These are phyloP conservation scores for Gymnocypris eckloni DNA, from an alignment of 2,797 vertebrate genomes.

Conservation along the genomic window DNA sequence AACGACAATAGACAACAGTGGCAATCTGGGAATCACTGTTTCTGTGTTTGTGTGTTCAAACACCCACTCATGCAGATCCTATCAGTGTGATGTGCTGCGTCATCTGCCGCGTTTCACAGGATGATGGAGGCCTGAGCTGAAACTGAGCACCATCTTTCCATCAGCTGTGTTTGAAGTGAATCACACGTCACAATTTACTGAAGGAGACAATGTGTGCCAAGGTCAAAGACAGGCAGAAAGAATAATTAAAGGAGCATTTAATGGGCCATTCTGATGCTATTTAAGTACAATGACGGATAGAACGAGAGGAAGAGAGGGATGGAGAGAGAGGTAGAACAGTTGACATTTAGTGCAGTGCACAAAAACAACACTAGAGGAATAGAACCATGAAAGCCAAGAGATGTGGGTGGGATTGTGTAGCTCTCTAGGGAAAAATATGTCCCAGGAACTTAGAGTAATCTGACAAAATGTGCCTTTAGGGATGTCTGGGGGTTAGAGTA, in stretches of 20 bases:
- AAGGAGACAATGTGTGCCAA: constrained; percentile 60
- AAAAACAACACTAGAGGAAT: neutral
- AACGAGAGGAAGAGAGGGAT: constrained; percentile 5
- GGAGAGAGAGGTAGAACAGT: neutral
- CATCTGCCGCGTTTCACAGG: neutral
- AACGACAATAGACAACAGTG: neutral
- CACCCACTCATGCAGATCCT: constrained; percentile 9
- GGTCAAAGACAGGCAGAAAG: constrained; percentile 53
- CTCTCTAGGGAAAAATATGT: neutral
- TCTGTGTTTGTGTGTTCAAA: constrained; percentile 22
- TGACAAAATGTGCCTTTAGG: constrained; percentile 1
- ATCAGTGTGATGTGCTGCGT: neutral
- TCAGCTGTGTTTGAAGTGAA: constrained; percentile 45
- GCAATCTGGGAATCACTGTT: neutral
- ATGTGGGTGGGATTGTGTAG: neutral
- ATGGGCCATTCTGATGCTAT: constrained; percentile 59
- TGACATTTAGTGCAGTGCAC: neutral
- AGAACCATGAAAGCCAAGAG: neutral
- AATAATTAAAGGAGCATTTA: constrained; percentile 62
- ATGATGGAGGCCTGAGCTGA: neutral
- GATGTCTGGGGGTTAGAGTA: neutral
- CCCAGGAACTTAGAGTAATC: neutral
- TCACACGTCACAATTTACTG: constrained; percentile 55
- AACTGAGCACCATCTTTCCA: constrained; percentile 2
- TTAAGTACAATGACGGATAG: constrained; percentile 43